Evolutionary conservation across 2,888 invertebrate species (phyloP), one percentile per base, ranked within the genome.

Genomic region (Drosophila anomelani): DNA sequence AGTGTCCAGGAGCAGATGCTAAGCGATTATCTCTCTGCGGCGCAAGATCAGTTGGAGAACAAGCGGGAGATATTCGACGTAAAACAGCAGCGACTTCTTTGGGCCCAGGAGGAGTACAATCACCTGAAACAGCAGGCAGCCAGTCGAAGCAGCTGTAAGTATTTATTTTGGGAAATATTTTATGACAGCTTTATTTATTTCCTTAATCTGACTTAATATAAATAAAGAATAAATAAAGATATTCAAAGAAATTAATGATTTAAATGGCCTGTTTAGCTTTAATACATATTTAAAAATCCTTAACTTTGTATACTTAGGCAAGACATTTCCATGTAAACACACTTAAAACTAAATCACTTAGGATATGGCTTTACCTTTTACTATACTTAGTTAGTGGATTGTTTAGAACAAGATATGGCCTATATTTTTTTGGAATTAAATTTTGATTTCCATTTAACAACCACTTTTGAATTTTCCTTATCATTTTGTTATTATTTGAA

Each of bases 11-110:
- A 99, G 94, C 96, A 96, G 80, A 99, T 99, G 99, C 94, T 99
- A 92, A 95, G 97, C 92, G 98, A 98, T 91, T 99, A 99, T 94
- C 95, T 99, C 91, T 96, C 96, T 88, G 98, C 98, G 77, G 98
- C 99, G 78, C 97, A 98, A 94, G 97, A 98, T 93, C 97, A 97
- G 92, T 94, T 99, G 92, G 97, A 97, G 95, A 98, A 98, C 85
- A 98, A 98, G 93, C 97, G 97, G 92, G 98, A 99, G 94, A 98
- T 98, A 93, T 97, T 96, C 93, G 96, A 97, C 93, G 96, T 99
- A 79, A 99, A 99, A 93, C 97, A 98, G 91, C 98, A 98, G 93
- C 95, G 98, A 91, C 93, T 99, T 86, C 95, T 96, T 90, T 94
- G 99, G 88, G 98, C 98, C 61, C 97, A 98, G 93, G 98, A 98